Percentiles rank a stretch among this genome's conserved stretches.
Conservation (phyloP, 1,140 invertebrate genomes). For the Tetramorium parvispinum region DNA sequence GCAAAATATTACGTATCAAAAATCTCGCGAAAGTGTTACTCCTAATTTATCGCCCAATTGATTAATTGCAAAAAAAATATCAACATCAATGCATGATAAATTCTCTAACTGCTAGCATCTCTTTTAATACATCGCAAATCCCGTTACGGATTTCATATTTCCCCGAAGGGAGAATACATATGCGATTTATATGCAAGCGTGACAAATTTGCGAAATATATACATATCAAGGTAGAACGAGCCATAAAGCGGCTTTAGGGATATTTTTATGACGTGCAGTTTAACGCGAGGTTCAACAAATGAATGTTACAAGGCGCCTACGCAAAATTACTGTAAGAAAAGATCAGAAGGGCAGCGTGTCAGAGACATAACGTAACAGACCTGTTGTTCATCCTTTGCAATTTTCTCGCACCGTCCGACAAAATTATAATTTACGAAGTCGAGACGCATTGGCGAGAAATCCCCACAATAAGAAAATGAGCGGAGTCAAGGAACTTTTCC, state of each 20-base stretch:
- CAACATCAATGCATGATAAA: neutral
- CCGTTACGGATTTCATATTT: neutral
- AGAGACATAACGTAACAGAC: neutral
- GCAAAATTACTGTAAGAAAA: neutral
- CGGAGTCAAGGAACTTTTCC: neutral
- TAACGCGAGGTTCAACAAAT: neutral
- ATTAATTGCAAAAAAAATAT: neutral
- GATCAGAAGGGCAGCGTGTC: neutral
- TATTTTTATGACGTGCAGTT: slow-evolving; percentile 16
- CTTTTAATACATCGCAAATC: neutral
- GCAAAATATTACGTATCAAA: neutral
- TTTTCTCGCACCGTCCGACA: neutral
- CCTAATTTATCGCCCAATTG: neutral
- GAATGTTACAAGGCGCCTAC: neutral
- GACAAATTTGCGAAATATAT: slow-evolving; percentile 36
- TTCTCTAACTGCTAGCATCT: neutral
- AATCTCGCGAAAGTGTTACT: neutral
- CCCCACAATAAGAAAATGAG: slow-evolving; percentile 15
- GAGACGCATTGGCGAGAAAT: neutral
- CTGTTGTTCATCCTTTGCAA: neutral
- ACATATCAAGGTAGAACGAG: neutral
- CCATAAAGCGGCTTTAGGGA: neutral
- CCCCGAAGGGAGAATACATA: neutral
- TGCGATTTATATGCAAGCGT: slow-evolving; percentile 3
- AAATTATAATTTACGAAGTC: slow-evolving; percentile 29